Conservation (phyloP, 2,113 vertebrate genomes). For the Potamarius usumacintae region DNA sequence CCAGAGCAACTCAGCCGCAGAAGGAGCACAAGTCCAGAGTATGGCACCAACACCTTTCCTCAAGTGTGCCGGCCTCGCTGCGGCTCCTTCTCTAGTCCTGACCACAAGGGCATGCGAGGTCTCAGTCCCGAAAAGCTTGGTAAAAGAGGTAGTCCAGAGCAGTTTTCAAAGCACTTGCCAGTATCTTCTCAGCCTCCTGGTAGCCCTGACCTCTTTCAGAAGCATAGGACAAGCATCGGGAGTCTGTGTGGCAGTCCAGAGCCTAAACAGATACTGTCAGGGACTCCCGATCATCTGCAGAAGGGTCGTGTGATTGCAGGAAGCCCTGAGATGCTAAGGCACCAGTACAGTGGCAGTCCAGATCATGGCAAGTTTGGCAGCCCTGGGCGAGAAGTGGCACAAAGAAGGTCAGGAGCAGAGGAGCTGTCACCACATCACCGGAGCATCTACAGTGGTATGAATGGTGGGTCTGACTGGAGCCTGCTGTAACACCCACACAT, state of each 20-base stretch:
- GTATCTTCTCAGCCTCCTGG: slow-evolving; percentile 76
- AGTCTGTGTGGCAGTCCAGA: slow-evolving; percentile 76
- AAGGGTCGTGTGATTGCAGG: slow-evolving; percentile 77
- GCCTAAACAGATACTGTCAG: slow-evolving; percentile 74
- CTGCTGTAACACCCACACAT: slow-evolving; percentile 55
- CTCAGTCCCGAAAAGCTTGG: slow-evolving; percentile 82
- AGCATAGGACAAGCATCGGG: slow-evolving; percentile 69
- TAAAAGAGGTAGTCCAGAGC: slow-evolving; percentile 70
- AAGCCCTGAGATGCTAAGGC: slow-evolving; percentile 85
- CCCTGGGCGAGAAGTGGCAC: slow-evolving; percentile 79
- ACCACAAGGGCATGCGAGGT: slow-evolving; percentile 77
- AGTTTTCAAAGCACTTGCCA: slow-evolving; percentile 63
- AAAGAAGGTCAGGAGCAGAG: slow-evolving; percentile 81
- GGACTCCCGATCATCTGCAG: slow-evolving; percentile 84
- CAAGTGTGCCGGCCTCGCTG: slow-evolving; percentile 68
- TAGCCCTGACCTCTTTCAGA: slow-evolving; percentile 86
- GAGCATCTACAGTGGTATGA: slow-evolving; percentile 87
- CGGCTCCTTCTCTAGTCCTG: slow-evolving; percentile 74
- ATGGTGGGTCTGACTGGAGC: slow-evolving; percentile 74
- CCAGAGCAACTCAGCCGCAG: slow-evolving; percentile 78
- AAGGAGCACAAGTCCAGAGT: slow-evolving; percentile 84
- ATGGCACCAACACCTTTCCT: slow-evolving; percentile 70
- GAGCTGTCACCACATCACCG: slow-evolving; percentile 80
- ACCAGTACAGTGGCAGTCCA: slow-evolving; percentile 76
- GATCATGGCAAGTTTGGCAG: slow-evolving; percentile 81